These are phyloP conservation scores for Potamilus streckersoni DNA, from an alignment of 1,140 invertebrate genomes.

Conservation along the genomic window DNA sequence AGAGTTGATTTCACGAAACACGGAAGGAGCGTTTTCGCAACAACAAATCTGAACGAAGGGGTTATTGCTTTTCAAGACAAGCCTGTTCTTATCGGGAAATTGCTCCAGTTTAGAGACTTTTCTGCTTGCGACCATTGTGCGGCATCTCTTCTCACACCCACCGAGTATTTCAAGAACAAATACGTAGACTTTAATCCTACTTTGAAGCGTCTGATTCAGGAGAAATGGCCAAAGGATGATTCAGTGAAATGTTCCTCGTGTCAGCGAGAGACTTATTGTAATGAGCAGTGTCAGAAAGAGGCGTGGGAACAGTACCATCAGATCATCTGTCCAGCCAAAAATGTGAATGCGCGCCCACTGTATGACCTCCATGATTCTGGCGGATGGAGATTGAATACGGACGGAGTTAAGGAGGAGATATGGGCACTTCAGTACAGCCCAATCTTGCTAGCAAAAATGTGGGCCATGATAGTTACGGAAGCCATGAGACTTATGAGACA, in stretches of 20 bases:
- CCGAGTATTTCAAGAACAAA: conserved; percentile 50
- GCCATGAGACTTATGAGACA: conserved; percentile 46
- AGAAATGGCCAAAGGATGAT: conserved; percentile 50
- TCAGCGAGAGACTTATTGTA: conserved; percentile 53
- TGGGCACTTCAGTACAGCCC: conserved; percentile 57
- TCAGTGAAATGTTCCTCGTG: conserved; percentile 45
- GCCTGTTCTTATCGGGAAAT: conserved; percentile 44
- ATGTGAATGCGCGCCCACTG: conserved; percentile 38
- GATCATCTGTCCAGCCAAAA: conserved; percentile 53
- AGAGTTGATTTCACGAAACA: conserved; percentile 54
- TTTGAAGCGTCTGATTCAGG: conserved; percentile 32
- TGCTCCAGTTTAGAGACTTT: conserved; percentile 25
- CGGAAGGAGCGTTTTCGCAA: conserved; percentile 56
- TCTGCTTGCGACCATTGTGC: conserved; percentile 55
- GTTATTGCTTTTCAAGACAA: conserved; percentile 47
- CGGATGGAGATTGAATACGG: conserved; percentile 37
- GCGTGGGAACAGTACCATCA: conserved; percentile 55
- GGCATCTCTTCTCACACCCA: conserved; percentile 43
- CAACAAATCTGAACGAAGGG: conserved; percentile 37
- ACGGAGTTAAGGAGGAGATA: conserved; percentile 37
- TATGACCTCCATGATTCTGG: conserved; percentile 51
- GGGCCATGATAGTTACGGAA: conserved; percentile 48
- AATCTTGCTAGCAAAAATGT: conserved; percentile 53
- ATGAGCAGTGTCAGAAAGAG: conserved; percentile 40
- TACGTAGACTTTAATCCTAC: conserved; percentile 19